These are phyloP conservation scores for Solenopsis fugax DNA, from an alignment of 1,140 invertebrate species.

Conservation along the genomic window DNA sequence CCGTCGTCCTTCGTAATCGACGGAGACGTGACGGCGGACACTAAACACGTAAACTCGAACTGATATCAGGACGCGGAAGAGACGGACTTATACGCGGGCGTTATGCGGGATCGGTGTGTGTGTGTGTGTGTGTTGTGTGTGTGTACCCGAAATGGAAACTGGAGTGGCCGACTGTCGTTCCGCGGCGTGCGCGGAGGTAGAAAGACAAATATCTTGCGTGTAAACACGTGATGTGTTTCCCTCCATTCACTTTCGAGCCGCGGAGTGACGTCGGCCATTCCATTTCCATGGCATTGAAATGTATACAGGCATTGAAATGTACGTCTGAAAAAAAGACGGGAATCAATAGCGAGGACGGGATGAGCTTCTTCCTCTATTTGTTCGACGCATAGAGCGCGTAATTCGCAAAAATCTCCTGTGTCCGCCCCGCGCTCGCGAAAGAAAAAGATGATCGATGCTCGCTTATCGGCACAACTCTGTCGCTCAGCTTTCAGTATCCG, in stretches of 20 bases:
- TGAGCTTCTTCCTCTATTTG: not conserved
- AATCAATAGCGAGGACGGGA: conserved; percentile 6
- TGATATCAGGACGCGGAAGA: not conserved
- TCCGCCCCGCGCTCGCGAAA: not conserved
- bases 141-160: conserved; percentile 6
- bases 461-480: conserved; percentile 1
- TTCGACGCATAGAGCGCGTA: not conserved
- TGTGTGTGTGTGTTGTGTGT: not conserved
- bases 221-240: conserved; percentile 30
- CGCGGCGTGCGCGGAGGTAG: not conserved
- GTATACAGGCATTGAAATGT: not conserved
- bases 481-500: not conserved
- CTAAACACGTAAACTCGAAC: conserved; percentile 9
- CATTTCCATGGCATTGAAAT: conserved; percentile 60
- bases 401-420: conserved; percentile 19
- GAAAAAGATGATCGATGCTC: not conserved
- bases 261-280: conserved; percentile 47
- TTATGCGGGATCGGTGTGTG: not conserved
- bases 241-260: conserved; percentile 51
- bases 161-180: not conserved
- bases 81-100: no score
- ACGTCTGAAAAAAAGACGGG: conserved; percentile 29
- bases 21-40: not conserved
- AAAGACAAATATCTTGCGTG: conserved; percentile 57
- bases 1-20: conserved; percentile 3